Conservation (phyloP, 2,113 vertebrate species). For the Ailurus styani region DNA sequence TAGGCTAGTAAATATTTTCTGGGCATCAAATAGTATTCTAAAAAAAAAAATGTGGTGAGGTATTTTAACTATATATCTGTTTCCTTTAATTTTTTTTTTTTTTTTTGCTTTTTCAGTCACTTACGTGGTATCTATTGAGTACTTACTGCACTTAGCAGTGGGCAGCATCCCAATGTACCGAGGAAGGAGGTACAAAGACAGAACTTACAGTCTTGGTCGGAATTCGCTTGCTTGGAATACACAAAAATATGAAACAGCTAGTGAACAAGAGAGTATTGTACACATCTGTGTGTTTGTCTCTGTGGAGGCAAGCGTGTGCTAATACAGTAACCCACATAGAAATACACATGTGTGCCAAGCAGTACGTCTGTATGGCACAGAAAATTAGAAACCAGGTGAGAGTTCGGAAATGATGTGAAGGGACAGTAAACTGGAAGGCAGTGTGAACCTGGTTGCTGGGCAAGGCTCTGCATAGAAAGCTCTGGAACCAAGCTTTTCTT, state of each 20-base stretch:
- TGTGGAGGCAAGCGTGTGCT: not conserved
- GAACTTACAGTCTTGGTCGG: not conserved
- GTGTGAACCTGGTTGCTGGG: not conserved
- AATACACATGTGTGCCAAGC: not conserved
- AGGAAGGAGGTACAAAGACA: not conserved
- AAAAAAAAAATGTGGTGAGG: not conserved
- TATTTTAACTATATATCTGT: not conserved
- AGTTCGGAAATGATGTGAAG: not conserved
- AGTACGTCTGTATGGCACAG: not conserved
- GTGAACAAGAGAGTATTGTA: not conserved
- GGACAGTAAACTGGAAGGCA: not conserved
- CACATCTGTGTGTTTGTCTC: not conserved
- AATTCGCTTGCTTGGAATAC: not conserved
- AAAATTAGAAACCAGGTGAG: not conserved
- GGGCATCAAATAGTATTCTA: not conserved
- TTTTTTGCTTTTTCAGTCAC: not conserved
- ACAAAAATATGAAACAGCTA: not conserved
- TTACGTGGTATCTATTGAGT: not conserved
- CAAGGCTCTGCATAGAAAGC: not conserved
- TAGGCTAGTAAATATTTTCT: conserved; percentile 60
- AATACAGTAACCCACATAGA: not conserved
- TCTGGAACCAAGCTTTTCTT: not conserved
- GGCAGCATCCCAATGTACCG: not conserved
- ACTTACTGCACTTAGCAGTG: not conserved
- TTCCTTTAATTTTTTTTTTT: not conserved